phyloP scores from a whole-genome alignment of 2,888 invertebrate genomes.

The Ectemnius cavifrons region DNA sequence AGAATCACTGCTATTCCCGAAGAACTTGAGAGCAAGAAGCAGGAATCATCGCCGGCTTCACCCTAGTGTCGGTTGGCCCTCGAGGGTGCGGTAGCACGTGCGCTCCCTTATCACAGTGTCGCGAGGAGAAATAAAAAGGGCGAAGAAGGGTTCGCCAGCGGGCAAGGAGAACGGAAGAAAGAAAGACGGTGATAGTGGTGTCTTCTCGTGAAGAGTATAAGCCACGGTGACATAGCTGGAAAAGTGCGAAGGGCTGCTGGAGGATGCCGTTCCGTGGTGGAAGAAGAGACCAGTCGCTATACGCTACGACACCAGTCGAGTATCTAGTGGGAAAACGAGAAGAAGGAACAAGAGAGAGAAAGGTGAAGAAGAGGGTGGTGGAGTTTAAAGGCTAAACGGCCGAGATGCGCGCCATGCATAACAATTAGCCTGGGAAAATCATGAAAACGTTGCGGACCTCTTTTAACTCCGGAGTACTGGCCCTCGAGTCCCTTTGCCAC shows the following conservation, averaged over 20 bases:
- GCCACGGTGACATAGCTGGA: slow-evolving; percentile 46
- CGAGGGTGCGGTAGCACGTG: slow-evolving; percentile 63
- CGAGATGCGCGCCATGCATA: slow-evolving; percentile 75
- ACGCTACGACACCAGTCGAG: slow-evolving; percentile 3
- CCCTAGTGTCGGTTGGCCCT: slow-evolving; percentile 28
- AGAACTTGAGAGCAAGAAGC: slow-evolving; percentile 28
- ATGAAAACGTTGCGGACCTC: slow-evolving; percentile 75
- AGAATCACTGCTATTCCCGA: slow-evolving; percentile 37
- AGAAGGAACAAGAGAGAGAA: slow-evolving; percentile 20
- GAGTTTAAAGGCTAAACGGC: slow-evolving; percentile 72
- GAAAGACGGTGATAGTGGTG: slow-evolving; percentile 22
- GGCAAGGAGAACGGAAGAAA: slow-evolving; percentile 25
- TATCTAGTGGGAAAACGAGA: slow-evolving; percentile 6
- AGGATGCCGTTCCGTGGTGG: slow-evolving; percentile 20
- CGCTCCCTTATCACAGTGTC: slow-evolving; percentile 68
- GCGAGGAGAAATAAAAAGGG: slow-evolving; percentile 55
- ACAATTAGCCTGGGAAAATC: slow-evolving; percentile 77
- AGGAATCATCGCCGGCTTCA: slow-evolving; percentile 36
- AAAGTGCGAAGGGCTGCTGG: slow-evolving; percentile 38
- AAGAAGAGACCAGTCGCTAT: slow-evolving; percentile 8
- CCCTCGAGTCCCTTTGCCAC: slow-evolving; percentile 59
- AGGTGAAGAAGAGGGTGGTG: slow-evolving; percentile 34
- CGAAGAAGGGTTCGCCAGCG: neutral
- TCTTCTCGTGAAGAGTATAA: slow-evolving; percentile 40
- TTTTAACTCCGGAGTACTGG: slow-evolving; percentile 69